A percentile compares a stretch with the other conserved stretches of the same genome.
phyloP scores from a whole-genome alignment of 2,797 vertebrate genomes.

The Aphelocoma californica region DNA sequence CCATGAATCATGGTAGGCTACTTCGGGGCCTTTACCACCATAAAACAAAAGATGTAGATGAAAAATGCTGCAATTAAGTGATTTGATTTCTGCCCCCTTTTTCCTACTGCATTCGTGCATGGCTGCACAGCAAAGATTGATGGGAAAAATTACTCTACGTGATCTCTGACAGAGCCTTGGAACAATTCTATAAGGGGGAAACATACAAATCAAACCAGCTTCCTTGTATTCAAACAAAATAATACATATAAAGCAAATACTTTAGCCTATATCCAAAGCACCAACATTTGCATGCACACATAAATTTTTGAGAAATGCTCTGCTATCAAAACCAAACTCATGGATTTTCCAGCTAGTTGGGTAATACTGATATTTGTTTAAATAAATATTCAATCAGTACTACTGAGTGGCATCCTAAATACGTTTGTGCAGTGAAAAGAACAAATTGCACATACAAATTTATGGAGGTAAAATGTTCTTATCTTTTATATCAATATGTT shows the following conservation, averaged over 20 bases:
- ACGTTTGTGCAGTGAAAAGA: conserved; percentile 74
- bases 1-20: conserved; percentile 99
- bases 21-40: conserved; percentile 93
- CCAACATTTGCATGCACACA: conserved; percentile 80
- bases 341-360: conserved; percentile 83
- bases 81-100: conserved; percentile 97
- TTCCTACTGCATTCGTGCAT: conserved; percentile 83
- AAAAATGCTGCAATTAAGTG: conserved; percentile 99
- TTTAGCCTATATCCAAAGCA: conserved; percentile 82
- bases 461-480: conserved; percentile 74
- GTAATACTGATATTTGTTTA: conserved; percentile 83
- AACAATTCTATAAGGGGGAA: conserved; percentile 86
- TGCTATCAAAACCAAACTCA: conserved; percentile 79
- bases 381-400: conserved; percentile 81
- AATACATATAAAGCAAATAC: conserved; percentile 85
- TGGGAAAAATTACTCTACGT: conserved; percentile 88
- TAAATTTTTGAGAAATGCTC: conserved; percentile 82
- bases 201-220: conserved; percentile 86
- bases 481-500: conserved; percentile 77
- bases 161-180: conserved; percentile 88
- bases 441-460: conserved; percentile 77
- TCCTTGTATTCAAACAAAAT: conserved; percentile 85
- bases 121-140: conserved; percentile 87
- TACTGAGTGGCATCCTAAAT: conserved; percentile 77
- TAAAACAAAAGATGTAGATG: conserved; percentile 99